Evolutionary conservation across 2,888 invertebrate genomes (phyloP).

Genomic region (Sericinus montela): DNA sequence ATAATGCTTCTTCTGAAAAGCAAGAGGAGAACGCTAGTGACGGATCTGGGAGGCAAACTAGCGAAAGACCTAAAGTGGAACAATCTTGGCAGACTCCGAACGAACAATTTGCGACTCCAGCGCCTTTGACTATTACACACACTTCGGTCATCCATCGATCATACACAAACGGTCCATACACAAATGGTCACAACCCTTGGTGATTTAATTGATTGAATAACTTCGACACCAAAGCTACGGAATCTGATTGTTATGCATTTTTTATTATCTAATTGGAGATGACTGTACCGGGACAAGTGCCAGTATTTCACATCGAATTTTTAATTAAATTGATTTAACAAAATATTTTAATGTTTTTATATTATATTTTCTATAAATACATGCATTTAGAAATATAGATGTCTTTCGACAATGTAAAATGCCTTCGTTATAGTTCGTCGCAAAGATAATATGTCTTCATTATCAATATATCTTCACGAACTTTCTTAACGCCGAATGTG

Average conservation of each 20-base stretch:
- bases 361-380: constrained; percentile 8
- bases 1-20: not conserved
- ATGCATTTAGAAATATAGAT: constrained; percentile 6
- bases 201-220: not conserved
- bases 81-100: not conserved
- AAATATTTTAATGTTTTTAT: not conserved
- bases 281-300: too few species aligned
- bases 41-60: not conserved
- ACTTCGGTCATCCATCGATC: constrained; percentile 12
- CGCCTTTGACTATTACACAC: constrained; percentile 7
- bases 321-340: not conserved
- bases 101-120: constrained; percentile 1
- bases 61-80: constrained; percentile 2
- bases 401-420: not conserved
- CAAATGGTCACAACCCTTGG: constrained; percentile 6
- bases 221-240: not conserved
- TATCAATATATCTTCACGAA: too few species aligned
- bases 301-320: too few species aligned
- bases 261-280: not conserved
- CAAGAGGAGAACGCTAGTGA: constrained; percentile 1
- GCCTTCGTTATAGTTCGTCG: too few species aligned
- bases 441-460: too few species aligned
- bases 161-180: constrained; percentile 2
- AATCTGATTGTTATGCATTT: not conserved
- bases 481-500: too few species aligned